Evolutionary conservation across 1,140 invertebrate genomes (phyloP).

Genomic region (Neotoxoptera formosana): DNA sequence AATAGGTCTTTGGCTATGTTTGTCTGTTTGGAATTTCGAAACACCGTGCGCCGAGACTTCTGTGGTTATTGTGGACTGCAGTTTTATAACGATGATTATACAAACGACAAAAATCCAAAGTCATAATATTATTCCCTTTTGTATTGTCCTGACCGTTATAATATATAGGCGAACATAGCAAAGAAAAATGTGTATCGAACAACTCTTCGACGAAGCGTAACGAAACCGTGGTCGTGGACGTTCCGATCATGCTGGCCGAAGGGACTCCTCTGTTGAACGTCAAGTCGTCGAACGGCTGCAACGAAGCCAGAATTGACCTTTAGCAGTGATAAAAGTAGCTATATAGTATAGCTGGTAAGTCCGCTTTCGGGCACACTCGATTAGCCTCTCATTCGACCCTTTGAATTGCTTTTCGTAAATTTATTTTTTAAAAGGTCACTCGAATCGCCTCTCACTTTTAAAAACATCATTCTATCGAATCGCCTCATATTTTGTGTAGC

Average conservation of each 20-base stretch:
- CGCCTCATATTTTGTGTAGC: background rate
- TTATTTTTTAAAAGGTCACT: background rate
- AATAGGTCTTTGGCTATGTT: background rate
- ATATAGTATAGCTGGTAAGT: background rate
- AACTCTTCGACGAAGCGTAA: background rate
- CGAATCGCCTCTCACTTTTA: background rate
- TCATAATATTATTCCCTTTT: background rate
- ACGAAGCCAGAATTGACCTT: background rate
- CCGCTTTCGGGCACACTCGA: background rate
- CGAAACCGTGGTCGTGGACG: background rate
- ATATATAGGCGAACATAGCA: background rate
- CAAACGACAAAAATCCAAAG: background rate
- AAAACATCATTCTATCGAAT: no score
- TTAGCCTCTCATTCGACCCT: background rate
- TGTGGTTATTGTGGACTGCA: no score
- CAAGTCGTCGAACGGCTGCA: background rate
- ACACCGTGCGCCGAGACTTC: background rate
- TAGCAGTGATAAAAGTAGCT: background rate
- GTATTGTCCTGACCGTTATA: background rate
- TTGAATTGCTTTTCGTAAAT: background rate
- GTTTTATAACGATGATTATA: no score
- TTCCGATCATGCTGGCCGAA: slow-evolving; percentile 6
- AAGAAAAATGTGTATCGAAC: background rate
- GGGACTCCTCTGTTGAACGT: background rate
- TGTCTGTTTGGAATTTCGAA: background rate